phyloP scores from a whole-genome alignment of 2,797 vertebrate species.

The Bradypodion ventrale region DNA sequence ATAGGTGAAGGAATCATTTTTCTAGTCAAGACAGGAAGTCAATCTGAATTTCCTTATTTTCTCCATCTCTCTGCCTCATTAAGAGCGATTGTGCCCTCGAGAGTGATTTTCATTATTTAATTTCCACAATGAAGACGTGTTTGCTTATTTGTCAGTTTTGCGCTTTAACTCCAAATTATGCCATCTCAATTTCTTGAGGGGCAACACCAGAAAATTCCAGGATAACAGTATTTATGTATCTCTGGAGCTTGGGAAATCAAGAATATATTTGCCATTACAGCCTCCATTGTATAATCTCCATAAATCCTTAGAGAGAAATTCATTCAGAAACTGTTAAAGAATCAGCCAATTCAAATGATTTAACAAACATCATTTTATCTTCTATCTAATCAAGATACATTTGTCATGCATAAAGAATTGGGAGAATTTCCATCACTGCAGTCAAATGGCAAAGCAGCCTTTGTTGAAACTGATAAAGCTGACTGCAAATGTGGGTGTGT shows the following conservation, averaged over 20 bases:
- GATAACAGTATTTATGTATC: background rate
- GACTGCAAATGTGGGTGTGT: background rate
- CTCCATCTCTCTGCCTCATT: slow-evolving; percentile 13
- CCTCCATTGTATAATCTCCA: background rate
- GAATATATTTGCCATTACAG: background rate
- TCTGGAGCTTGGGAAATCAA: background rate
- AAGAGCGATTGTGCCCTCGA: slow-evolving; percentile 22
- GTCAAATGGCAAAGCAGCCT: background rate
- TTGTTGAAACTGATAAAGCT: background rate
- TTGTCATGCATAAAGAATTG: background rate
- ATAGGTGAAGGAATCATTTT: background rate
- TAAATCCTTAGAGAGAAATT: slow-evolving; percentile 4
- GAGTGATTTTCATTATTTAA: slow-evolving; percentile 31
- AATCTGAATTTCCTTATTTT: slow-evolving; percentile 19
- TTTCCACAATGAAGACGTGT: background rate
- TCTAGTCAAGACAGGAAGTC: slow-evolving; percentile 26
- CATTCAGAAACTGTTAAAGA: slow-evolving; percentile 7
- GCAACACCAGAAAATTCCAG: slow-evolving; percentile 6
- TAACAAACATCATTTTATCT: background rate
- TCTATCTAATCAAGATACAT: slow-evolving; percentile 8
- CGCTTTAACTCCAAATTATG: slow-evolving; percentile 3
- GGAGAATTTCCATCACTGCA: background rate
- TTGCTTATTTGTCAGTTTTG: background rate
- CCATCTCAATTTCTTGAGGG: background rate
- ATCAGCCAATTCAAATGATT: background rate